Percentiles rank a stretch among this genome's conserved stretches.
Conservation (phyloP, 2,888 invertebrate genomes). For the Lithophane leautieri region DNA sequence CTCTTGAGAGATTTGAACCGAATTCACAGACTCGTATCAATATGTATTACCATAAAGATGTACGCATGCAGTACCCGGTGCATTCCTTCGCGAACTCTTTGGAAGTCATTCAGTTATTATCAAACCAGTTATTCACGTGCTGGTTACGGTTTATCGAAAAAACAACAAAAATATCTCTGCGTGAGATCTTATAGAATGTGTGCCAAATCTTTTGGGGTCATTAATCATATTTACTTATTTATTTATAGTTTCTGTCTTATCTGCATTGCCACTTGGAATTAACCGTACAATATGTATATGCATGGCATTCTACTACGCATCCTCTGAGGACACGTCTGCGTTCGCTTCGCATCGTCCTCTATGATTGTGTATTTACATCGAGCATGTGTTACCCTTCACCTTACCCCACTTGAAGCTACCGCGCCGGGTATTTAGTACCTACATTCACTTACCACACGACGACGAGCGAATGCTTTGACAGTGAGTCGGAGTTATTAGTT, state of each 20-base stretch:
- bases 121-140: constrained; percentile 45
- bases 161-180: constrained; percentile 23
- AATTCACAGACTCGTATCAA: constrained; percentile 24
- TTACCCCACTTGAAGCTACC: constrained; percentile 36
- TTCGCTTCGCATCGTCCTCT: constrained; percentile 12
- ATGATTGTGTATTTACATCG: constrained; percentile 20
- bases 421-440: constrained; percentile 19
- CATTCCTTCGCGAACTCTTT: constrained; percentile 30
- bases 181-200: constrained; percentile 1
- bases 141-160: constrained; percentile 24
- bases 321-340: neutral
- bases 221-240: neutral
- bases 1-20: constrained; percentile 8
- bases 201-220: constrained; percentile 24
- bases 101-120: constrained; percentile 24
- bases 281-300: neutral
- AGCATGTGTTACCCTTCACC: constrained; percentile 48
- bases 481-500: neutral
- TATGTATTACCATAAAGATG: constrained; percentile 1
- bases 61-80: constrained; percentile 1
- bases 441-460: constrained; percentile 46
- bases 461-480: constrained; percentile 18
- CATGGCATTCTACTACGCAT: neutral
- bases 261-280: too few relatives aligned
- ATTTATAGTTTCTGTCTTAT: neutral